These are phyloP conservation scores for Manduca sexta DNA, from an alignment of 1,140 invertebrate species.

Conservation along the genomic window DNA sequence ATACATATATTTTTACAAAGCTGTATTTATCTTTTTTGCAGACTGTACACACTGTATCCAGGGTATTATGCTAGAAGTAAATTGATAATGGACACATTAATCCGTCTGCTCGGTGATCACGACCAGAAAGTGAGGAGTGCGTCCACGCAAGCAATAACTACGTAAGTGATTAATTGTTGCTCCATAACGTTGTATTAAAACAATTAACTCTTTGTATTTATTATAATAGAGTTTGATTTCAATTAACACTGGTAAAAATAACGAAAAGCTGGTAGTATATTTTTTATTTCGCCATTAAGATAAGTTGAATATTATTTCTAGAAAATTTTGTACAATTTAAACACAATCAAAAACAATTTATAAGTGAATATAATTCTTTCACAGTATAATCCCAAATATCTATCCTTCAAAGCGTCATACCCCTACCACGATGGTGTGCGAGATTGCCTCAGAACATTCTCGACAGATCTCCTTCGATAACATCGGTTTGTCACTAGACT, in stretches of 20 bases:
- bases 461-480: slow-evolving; percentile 33
- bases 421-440: slow-evolving; percentile 37
- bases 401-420: slow-evolving; percentile 31
- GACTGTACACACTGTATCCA: slow-evolving; percentile 55
- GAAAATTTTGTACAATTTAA: no score
- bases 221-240: no score
- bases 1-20: no score
- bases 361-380: slow-evolving; percentile 3
- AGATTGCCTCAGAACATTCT: slow-evolving; percentile 35
- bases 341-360: no score
- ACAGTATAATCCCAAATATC: slow-evolving; percentile 48
- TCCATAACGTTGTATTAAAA: no score
- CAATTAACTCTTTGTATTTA: no score
- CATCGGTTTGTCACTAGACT: slow-evolving; percentile 26
- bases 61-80: slow-evolving; percentile 45
- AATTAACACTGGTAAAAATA: no score
- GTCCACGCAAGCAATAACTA: slow-evolving; percentile 78
- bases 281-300: no score
- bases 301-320: no score
- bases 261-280: no score
- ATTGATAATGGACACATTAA: slow-evolving; percentile 50
- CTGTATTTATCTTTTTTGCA: no score
- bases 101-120: slow-evolving; percentile 79
- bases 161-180: slow-evolving; percentile 68
- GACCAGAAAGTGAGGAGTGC: slow-evolving; percentile 85